phyloP scores from a whole-genome alignment of 1,140 invertebrate species.

The Drosophila guanche region DNA sequence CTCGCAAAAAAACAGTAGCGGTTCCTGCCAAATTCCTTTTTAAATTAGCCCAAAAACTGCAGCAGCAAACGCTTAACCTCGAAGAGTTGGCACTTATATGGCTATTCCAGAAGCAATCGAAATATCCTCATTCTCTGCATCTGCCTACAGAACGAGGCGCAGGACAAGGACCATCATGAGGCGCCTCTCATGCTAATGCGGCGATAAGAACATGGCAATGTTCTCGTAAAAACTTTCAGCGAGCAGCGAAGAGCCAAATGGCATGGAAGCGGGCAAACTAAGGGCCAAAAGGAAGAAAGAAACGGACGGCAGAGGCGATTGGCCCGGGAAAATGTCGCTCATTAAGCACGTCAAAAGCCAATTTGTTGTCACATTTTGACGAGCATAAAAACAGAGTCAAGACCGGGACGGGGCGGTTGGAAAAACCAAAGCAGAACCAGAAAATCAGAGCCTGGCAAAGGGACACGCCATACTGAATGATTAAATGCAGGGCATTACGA shows the following conservation, averaged over 20 bases:
- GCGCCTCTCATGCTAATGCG: conserved; percentile 28
- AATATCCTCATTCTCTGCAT: not conserved
- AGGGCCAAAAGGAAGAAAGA: conserved; percentile 9
- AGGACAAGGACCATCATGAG: not conserved
- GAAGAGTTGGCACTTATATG: conserved; percentile 26
- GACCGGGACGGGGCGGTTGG: conserved; percentile 1
- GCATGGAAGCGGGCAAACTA: not conserved
- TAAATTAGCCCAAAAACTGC: too few species aligned
- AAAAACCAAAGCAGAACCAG: conserved; percentile 54
- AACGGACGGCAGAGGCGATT: conserved; percentile 13
- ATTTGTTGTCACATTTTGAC: conserved; percentile 77
- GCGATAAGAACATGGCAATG: conserved; percentile 31
- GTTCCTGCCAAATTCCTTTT: too few species aligned
- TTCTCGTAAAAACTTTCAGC: conserved; percentile 39
- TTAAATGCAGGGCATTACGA: conserved; percentile 75
- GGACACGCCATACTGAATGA: conserved; percentile 68
- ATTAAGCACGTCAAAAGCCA: conserved; percentile 77
- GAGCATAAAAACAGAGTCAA: conserved; percentile 47
- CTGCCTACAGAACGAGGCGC: too few species aligned
- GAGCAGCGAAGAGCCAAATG: not conserved
- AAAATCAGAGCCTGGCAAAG: conserved; percentile 1
- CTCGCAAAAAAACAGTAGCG: too few species aligned
- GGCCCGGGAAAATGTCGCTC: conserved; percentile 46
- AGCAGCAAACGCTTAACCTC: not conserved
- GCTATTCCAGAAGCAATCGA: conserved; percentile 6